Evolutionary conservation across 2,113 vertebrate genomes (phyloP), one percentile per base, ranked within the genome.

Genomic region (Arizona elegans): DNA sequence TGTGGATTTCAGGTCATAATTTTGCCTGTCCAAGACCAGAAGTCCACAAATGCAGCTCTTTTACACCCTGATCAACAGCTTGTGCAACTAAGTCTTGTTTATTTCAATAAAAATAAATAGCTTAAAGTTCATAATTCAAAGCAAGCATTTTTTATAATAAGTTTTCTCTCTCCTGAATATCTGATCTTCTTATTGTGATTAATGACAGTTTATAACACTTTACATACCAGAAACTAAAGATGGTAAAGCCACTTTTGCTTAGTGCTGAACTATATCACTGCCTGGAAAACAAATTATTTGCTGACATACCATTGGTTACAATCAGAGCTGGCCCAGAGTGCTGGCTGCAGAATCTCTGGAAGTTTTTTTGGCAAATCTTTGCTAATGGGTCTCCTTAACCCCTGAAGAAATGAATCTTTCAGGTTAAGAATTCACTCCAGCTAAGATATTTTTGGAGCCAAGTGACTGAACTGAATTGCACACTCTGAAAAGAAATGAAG

Each of bases 271-370:
- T 95, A 93, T 95, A 95, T 93, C 92, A 21, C 92, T 92, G 93
- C 93, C 86, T 89, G 93, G 96, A 95, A 96, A 95, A 95, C 95
- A 94, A 94, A 91, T 92, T 95, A 94, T 96, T 96, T 97, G 92
- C 92, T 95, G 94, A 93, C 94, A 95, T 92, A 86, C 52, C 90
- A 23, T 92, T 95, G 86, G 85, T 91, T 92, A 92, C 2, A 54
- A 53, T 38, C 86, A 89, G 91, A 38, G 52, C 23, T 62, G 43
- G 17, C 15, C 55, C 54, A 62, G 9, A 33, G 1, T 52, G 54
- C 91, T 86, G 33, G 24, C 91, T 86, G 81, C 15, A 87, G 24
- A 9, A 17, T n/a, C 15, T 91, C 10, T 47, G 55, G 54, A 21
- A 8, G 7, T 55, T 43, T 55, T 86, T 91, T 54, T 55, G 52